phyloP scores from a whole-genome alignment of 2,797 vertebrate genomes.

The Rhincodon typus region DNA sequence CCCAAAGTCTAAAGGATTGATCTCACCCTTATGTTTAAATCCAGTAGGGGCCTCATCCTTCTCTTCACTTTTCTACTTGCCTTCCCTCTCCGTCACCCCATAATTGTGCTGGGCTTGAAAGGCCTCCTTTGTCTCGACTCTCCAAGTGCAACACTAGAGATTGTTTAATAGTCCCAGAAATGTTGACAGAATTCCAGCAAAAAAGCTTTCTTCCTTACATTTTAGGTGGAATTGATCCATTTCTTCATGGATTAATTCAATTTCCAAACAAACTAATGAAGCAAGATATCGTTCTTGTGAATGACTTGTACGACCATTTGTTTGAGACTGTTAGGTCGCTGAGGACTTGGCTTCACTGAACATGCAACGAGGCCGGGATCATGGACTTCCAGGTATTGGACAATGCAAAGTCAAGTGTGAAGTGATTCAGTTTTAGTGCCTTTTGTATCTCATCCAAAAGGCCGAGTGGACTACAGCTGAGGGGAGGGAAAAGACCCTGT shows the following conservation, averaged over 20 bases:
- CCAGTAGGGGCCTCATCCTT: background rate
- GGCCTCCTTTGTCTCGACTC: no score
- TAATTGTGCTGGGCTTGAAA: background rate
- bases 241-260: conserved; percentile 58
- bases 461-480: no score
- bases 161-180: background rate
- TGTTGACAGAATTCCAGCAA: background rate
- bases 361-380: conserved; percentile 72
- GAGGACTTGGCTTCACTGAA: conserved; percentile 78
- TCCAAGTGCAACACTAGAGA: background rate
- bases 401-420: background rate
- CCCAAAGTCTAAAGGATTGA: background rate
- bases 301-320: conserved; percentile 58
- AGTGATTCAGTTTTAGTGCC: background rate
- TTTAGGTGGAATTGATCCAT: conserved; percentile 60
- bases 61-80: background rate
- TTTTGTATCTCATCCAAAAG: background rate
- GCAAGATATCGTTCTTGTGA: conserved; percentile 62
- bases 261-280: conserved; percentile 59
- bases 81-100: background rate
- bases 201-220: background rate
- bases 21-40: background rate
- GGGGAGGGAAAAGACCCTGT: no score
- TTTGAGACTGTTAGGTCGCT: conserved; percentile 61
- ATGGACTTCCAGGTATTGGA: conserved; percentile 69